phyloP scores from a whole-genome alignment of 2,113 vertebrate genomes.

The Oncorhynchus tshawytscha region DNA sequence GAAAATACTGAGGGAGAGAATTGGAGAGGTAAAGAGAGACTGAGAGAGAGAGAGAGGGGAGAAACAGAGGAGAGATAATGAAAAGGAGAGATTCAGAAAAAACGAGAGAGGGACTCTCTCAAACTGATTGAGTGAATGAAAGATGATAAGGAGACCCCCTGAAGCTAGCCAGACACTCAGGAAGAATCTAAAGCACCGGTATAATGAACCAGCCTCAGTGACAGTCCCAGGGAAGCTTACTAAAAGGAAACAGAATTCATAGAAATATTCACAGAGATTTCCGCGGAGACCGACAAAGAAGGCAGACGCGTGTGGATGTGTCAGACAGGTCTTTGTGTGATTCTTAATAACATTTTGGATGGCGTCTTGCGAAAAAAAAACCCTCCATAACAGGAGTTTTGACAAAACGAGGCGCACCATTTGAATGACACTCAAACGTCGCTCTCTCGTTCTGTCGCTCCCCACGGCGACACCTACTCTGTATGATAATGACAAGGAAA shows the following conservation, averaged over 20 bases:
- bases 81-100: background rate
- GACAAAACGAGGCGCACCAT: conserved; percentile 31
- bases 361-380: background rate
- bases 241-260: conserved; percentile 49
- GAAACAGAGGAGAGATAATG: background rate
- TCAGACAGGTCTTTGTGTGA: conserved; percentile 2
- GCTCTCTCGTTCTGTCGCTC: conserved; percentile 7
- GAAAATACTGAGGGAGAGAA: background rate
- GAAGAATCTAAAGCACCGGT: conserved; percentile 1
- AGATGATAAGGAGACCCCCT: no score
- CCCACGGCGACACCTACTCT: conserved; percentile 39
- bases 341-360: conserved; percentile 16
- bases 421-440: conserved; percentile 16
- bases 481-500: conserved; percentile 49
- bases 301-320: conserved; percentile 4
- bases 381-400: conserved; percentile 4
- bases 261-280: conserved; percentile 23
- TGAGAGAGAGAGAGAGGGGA: no score
- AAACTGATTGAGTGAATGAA: conserved; percentile 42
- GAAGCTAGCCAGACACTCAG: background rate
- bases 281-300: conserved; percentile 17
- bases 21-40: background rate
- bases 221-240: background rate
- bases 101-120: conserved; percentile 22
- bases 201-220: background rate